Conservation (phyloP, 2,113 vertebrate species). For the Polypterus senegalus region DNA sequence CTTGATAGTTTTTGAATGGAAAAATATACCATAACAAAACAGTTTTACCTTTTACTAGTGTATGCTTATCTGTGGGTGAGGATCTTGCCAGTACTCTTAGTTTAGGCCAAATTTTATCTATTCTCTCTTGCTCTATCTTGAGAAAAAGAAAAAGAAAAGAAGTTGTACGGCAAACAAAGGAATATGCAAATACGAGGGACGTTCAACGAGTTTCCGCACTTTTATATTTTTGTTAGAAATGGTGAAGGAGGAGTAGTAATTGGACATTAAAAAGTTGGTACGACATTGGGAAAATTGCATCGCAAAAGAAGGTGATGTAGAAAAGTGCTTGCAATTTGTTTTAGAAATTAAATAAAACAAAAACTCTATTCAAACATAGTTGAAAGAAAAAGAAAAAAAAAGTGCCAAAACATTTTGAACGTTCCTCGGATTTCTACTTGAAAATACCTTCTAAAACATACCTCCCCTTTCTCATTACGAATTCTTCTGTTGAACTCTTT, state of each 20-base stretch:
- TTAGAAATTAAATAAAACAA: too few species aligned
- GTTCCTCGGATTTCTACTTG: not conserved
- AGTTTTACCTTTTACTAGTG: conserved; percentile 82
- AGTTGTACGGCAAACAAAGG: not conserved
- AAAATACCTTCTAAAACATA: conserved; percentile 29
- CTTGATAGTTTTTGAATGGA: too few species aligned
- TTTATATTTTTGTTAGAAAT: too few species aligned
- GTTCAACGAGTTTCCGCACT: not conserved
- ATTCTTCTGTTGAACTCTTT: conserved; percentile 97
- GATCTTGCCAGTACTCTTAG: conserved; percentile 93
- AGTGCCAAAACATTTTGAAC: not conserved
- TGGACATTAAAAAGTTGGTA: too few species aligned
- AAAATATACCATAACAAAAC: conserved; percentile 5
- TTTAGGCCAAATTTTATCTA: conserved; percentile 98
- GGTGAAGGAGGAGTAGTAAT: too few species aligned
- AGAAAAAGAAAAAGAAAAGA: conserved; percentile 24
- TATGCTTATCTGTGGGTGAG: conserved; percentile 96
- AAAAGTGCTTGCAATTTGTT: too few species aligned
- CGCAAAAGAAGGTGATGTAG: too few species aligned
- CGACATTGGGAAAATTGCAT: too few species aligned
- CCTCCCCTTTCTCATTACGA: conserved; percentile 97
- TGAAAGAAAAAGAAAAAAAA: conserved; percentile 1
- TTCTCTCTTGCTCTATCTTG: conserved; percentile 93
- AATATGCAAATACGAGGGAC: conserved; percentile 15
- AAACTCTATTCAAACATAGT: conserved; percentile 10